Base-by-base conservation (phyloP, 1,140 invertebrate species). In the Latrodectus geometricus region DNA sequence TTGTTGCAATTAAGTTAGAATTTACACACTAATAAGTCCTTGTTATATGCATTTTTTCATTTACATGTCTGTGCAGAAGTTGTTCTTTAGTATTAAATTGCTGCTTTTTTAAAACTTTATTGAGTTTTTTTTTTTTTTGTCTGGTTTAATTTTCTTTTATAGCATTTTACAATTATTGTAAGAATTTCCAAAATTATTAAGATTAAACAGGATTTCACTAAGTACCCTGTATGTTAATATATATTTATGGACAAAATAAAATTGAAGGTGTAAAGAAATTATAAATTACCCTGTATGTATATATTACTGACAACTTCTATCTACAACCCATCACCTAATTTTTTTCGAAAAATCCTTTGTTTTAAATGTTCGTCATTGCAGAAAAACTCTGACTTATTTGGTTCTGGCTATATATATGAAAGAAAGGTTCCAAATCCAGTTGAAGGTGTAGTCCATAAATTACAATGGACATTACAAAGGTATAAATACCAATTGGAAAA, bases 401-500 rank as follows among this genome's bases (percentile, higher is more conserved):
- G 72, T 50, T 61, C 73, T 49, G 68, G 82, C 76, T 52, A 76
- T 84, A 52, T 76, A 35, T 61, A 77, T 17, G 81, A 75, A 65
- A 75, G 72, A 83, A 11, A 21, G n/a, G 12, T 66, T 23, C 65
- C 52, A 50, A 86, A 86, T 20, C 20, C 35, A 86, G 66, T 48
- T 77, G 83, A 77, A 52, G 68, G 74, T 35, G 61, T 87, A 65
- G 85, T 87, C 70, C 85, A 79, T 87, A 87, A 87, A 70, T 87
- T 87, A 50, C 85, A 87, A 79, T 87, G 85, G 85, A 87, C 85
- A 80, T 87, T 87, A 23, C 49, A 87, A 79, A 79, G 85, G 76
- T 87, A 79, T 79, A 87, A 76, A 87, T 20, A 80, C 61, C 76
- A 74, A 66, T 79, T 87, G 52, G 85, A 74, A 87, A 79, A 87